Evolutionary conservation across 2,888 invertebrate species (phyloP).

Genomic region (Acleris cristana): DNA sequence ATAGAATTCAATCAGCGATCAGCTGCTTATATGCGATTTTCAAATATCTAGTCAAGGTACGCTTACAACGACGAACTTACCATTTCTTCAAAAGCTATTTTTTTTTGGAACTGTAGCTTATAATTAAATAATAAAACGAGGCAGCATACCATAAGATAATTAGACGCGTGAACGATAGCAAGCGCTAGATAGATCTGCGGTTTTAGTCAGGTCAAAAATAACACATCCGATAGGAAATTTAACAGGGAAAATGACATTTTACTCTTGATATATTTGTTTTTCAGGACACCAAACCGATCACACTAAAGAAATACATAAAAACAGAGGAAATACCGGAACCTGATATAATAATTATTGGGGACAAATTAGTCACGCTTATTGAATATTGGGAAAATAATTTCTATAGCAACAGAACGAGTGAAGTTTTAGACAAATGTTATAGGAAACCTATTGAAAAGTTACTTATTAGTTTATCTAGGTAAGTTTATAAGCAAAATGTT

Average conservation of each 20-base stretch:
- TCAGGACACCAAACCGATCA: slow-evolving; percentile 73
- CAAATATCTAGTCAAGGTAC: slow-evolving; percentile 77
- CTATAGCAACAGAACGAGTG: slow-evolving; percentile 47
- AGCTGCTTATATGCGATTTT: slow-evolving; percentile 77
- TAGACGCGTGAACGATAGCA: too few species aligned
- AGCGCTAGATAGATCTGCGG: too few species aligned
- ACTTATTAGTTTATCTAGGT: slow-evolving; percentile 72
- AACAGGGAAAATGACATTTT: too few species aligned
- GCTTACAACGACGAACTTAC: slow-evolving; percentile 24
- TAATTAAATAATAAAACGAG: too few species aligned
- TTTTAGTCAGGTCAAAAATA: too few species aligned
- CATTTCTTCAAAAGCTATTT: too few species aligned
- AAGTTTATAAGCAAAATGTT: slow-evolving; percentile 38
- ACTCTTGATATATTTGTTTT: neutral
- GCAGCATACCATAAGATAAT: too few species aligned
- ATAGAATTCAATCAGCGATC: slow-evolving; percentile 75
- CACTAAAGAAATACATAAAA: slow-evolving; percentile 65
- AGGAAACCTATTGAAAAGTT: slow-evolving; percentile 64
- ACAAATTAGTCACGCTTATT: slow-evolving; percentile 71
- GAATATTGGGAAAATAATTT: slow-evolving; percentile 76
- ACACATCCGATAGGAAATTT: too few species aligned
- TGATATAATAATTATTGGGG: slow-evolving; percentile 69
- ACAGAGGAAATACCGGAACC: slow-evolving; percentile 59
- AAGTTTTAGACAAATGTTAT: slow-evolving; percentile 55
- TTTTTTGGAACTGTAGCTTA: too few species aligned